Conservation (phyloP, 2,888 invertebrate genomes). For the Vannuccia rotundouncinata region DNA sequence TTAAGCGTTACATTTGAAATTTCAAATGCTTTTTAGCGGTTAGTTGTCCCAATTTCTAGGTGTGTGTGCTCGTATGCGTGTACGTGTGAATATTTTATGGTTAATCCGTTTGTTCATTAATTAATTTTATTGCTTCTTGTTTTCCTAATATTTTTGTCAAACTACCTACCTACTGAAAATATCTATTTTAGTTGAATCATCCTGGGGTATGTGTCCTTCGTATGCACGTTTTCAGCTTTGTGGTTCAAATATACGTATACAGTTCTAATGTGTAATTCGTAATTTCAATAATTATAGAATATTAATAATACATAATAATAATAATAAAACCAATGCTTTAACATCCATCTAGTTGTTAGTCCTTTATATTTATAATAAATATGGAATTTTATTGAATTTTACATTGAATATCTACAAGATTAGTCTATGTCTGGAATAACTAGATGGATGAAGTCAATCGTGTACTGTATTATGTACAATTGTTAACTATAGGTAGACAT, state of each 20-base stretch:
- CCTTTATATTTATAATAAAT: too few species aligned
- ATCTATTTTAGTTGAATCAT: constrained; percentile 26
- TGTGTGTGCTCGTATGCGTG: too few species aligned
- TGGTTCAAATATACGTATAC: constrained; percentile 26
- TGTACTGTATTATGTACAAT: neutral
- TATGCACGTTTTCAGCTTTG: constrained; percentile 26
- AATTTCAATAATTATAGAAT: constrained; percentile 21
- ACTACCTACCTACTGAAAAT: constrained; percentile 26
- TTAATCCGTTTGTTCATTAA: constrained; percentile 22
- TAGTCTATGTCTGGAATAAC: neutral
- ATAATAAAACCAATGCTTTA: constrained; percentile 18
- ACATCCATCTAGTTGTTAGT: constrained; percentile 12
- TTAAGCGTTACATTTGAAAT: constrained; percentile 9
- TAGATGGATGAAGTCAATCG: constrained; percentile 20
- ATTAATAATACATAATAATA: neutral
- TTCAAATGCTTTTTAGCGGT: constrained; percentile 19
- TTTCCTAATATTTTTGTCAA: constrained; percentile 14
- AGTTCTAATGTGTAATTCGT: constrained; percentile 1
- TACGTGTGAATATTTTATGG: constrained; percentile 16
- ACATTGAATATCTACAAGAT: too few species aligned
- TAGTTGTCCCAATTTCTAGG: neutral
- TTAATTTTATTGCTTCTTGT: constrained; percentile 14
- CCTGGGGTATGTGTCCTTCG: constrained; percentile 22
- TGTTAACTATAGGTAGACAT: constrained; percentile 1
- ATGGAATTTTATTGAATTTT: too few species aligned